A percentile compares a stretch with the other conserved stretches of the same genome.
Conservation (phyloP, 2,113 vertebrate species). For the Gadus chalcogrammus region DNA sequence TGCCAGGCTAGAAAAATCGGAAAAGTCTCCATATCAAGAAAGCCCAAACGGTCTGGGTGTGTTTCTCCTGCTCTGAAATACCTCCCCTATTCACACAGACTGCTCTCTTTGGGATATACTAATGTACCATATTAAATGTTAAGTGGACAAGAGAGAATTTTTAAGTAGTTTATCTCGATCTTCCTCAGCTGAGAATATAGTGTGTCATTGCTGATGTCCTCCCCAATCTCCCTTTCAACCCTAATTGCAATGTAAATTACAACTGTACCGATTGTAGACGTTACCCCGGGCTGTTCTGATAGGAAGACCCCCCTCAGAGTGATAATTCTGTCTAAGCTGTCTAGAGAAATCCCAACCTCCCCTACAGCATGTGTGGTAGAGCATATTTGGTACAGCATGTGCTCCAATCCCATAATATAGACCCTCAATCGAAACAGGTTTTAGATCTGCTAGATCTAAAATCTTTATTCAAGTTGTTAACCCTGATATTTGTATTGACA, state of each 20-base stretch:
- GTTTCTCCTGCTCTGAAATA: background rate
- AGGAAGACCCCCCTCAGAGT: slow-evolving; percentile 17
- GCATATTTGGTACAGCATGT: slow-evolving; percentile 3
- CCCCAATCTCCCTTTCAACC: slow-evolving; percentile 22
- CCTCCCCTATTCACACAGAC: background rate
- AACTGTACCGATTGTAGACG: slow-evolving; percentile 18
- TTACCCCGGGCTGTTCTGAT: slow-evolving; percentile 27
- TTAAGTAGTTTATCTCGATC: slow-evolving; percentile 1
- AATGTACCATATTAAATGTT: background rate
- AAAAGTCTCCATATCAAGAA: background rate
- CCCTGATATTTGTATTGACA: slow-evolving; percentile 18
- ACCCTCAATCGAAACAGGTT: slow-evolving; percentile 24
- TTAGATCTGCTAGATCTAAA: slow-evolving; percentile 5
- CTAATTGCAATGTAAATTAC: slow-evolving; percentile 50
- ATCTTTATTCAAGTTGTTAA: slow-evolving; percentile 34
- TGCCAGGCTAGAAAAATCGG: background rate
- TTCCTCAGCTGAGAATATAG: slow-evolving; percentile 10
- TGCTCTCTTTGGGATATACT: background rate
- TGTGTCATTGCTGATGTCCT: slow-evolving; percentile 2
- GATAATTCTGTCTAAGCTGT: slow-evolving; percentile 21
- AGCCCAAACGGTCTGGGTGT: background rate
- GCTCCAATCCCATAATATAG: slow-evolving; percentile 8
- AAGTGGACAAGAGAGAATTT: background rate
- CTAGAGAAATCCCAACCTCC: background rate
- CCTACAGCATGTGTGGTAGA: background rate